Percentiles rank a stretch among this genome's conserved stretches.
Evolutionary conservation across 2,113 vertebrate genomes (phyloP).

Genomic region (Trematomus loennbergii): DNA sequence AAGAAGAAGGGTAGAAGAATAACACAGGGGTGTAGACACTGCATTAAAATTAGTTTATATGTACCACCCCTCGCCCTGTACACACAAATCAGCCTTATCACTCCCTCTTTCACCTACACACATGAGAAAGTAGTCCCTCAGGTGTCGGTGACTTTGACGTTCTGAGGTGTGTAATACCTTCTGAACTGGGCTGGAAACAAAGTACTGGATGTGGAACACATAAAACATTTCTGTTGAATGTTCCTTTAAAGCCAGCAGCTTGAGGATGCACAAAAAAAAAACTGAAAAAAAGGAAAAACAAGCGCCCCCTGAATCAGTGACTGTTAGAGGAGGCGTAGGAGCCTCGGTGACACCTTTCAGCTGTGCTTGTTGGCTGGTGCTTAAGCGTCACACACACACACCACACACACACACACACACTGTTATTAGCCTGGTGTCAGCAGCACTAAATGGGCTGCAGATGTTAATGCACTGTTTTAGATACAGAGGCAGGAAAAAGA

Average conservation of each 20-base stretch:
- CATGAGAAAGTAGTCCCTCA: conserved; percentile 28
- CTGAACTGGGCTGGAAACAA: conserved; percentile 33
- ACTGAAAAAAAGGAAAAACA: neutral
- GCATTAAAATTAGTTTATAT: neutral
- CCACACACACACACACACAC: conserved; percentile 66
- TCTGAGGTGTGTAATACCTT: conserved; percentile 62
- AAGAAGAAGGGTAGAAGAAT: conserved; percentile 4
- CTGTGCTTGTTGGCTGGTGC: conserved; percentile 80
- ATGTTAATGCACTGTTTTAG: conserved; percentile 83
- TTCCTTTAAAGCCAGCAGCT: conserved; percentile 68
- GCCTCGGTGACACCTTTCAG: conserved; percentile 80
- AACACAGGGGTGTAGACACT: neutral
- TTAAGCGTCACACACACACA: conserved; percentile 37
- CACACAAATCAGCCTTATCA: neutral
- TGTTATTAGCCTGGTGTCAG: conserved; percentile 82
- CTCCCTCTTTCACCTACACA: conserved; percentile 36
- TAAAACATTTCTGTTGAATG: conserved; percentile 29
- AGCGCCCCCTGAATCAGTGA: conserved; percentile 72
- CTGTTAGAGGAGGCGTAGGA: conserved; percentile 78
- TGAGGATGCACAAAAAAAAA: conserved; percentile 28
- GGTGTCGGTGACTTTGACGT: conserved; percentile 34
- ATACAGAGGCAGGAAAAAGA: conserved; percentile 77
- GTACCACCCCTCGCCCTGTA: neutral
- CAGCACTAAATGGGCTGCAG: conserved; percentile 82
- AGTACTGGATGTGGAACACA: conserved; percentile 50